Base-by-base conservation (phyloP, 2,113 vertebrate genomes). In the Scartelaos histophorus region DNA sequence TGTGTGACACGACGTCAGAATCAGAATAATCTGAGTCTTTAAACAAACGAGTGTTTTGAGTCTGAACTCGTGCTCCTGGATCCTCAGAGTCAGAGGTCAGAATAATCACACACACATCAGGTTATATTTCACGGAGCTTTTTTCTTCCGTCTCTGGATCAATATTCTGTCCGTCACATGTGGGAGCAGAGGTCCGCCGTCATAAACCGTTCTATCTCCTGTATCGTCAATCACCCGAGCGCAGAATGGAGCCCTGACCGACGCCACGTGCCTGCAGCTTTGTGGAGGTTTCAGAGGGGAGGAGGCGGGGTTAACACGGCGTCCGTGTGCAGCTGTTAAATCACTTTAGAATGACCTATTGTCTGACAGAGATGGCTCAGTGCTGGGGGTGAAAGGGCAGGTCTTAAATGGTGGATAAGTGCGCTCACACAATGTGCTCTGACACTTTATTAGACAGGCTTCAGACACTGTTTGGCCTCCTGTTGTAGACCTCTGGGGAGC, bases 341-440 rank as follows among this genome's bases (percentile, higher is more conserved):
- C 89, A 86, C 88, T 90, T 88, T 81, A 71, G 79, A 84, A 81
- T 85, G 88, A 91, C 86, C 90, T 88, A 82, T 79, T 83, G 82
- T 89, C 82, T 89, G 84, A 88, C 82, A 74, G 82, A 91, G 82
- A 81, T 84, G 76, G 87, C 75, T 75, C 74, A 45, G 81, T 82
- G 82, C 74, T 76, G 75, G 62, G 88, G 92, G 93, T 93, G 88
- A 94, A 89, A 92, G 93, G 92, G 75, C 90, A 91, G 72, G 74
- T 71, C 82, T 88, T 93, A 92, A 93, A 93, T 85, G 80, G 85
- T 87, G 72, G 88, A 92, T 93, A 88, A 91, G 92, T 92, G 92
- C 90, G 92, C 91, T 87, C 90, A 94, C 92, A 93, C 88, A 88
- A 94, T 93, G 91, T 94, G 89, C 93, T 82, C 86, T 93, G 93